Evolutionary conservation across 30 jellyfish, hydroid and myxozoan species (phyloP), one percentile per base, ranked within the genome.

Genomic region (Rhopilema esculentum): DNA sequence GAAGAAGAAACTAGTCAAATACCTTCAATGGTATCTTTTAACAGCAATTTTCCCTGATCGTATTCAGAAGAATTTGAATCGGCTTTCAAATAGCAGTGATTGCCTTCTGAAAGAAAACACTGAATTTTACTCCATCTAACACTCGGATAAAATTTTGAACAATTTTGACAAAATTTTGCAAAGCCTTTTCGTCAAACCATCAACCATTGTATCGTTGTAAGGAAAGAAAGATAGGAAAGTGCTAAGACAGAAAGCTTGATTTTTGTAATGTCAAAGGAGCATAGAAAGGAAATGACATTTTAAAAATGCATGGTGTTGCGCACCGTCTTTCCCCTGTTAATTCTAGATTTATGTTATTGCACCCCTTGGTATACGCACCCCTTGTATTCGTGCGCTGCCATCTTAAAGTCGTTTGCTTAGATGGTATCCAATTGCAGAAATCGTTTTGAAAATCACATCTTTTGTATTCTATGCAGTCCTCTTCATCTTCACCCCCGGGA

Each of bases 401-500:
- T 23, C 64, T 61, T 15, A 62, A 76, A 17, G 27, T 15, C 8
- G 89, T 16, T 33, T 77, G 29, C 49, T 66, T 86, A 0, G 79
- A 25, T 0, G 77, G 77, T 7, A 40, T 23, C 95, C 95, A 86
- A 79, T 86, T 83, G 53, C 95, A 86, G 25, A 33, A 15, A 31
- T 51, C 84, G 4, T 27, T 67, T 25, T 86, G 80, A 67, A 86
- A 86, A 68, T 77, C 85, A 26, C 95, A 86, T 26, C 95, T 66
- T 33, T 49, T 69, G 75, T 74, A 27, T 48, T 73, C 76, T 20
- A 74, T 29, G 78, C 95, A 86, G 48, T 65, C 53, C 6, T 82
- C 77, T 57, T 86, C 95, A 49, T 86, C 95, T 52, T 86, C 95
- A 25, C 89, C 89, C 21, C 95, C 89, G 15, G 89, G 95, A 63